These are phyloP conservation scores for Paramisgurnus dabryanus DNA, from an alignment of 2,113 vertebrate genomes.

Conservation along the genomic window DNA sequence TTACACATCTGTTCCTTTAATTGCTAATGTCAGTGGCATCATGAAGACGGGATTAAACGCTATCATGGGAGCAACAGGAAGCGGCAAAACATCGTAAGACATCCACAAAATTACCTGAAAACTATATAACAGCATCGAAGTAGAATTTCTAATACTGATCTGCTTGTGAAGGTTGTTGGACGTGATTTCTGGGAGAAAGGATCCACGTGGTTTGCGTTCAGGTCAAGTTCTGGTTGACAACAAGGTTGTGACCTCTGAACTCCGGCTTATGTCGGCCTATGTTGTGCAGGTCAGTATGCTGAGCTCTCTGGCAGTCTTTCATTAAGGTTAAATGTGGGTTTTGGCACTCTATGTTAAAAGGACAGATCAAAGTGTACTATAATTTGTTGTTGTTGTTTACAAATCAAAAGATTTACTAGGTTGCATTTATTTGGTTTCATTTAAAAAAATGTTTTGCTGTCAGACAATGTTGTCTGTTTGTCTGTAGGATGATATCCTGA, in stretches of 20 bases:
- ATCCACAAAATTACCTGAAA: neutral
- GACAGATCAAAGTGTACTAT: no score
- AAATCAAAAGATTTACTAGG: no score
- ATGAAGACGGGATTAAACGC: conserved; percentile 81
- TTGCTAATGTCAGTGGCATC: conserved; percentile 70
- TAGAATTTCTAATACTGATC: neutral
- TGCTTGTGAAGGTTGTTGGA: conserved; percentile 71
- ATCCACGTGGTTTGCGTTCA: conserved; percentile 71
- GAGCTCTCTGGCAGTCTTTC: neutral
- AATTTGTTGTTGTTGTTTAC: no score
- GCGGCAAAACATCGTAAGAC: conserved; percentile 82
- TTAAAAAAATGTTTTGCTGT: neutral
- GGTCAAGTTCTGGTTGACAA: conserved; percentile 72
- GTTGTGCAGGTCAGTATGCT: conserved; percentile 74
- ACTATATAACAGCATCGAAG: neutral
- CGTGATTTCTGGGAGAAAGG: conserved; percentile 76
- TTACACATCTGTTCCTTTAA: neutral
- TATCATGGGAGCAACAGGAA: conserved; percentile 81
- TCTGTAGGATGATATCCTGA: conserved; percentile 75
- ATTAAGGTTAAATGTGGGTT: neutral
- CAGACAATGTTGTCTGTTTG: neutral
- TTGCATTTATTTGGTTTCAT: neutral
- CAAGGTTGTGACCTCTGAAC: conserved; percentile 65
- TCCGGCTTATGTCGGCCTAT: conserved; percentile 76
- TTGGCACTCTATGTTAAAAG: neutral